Base-by-base conservation (phyloP, 2,888 invertebrate species). In the Cyrtodaria siliqua region DNA sequence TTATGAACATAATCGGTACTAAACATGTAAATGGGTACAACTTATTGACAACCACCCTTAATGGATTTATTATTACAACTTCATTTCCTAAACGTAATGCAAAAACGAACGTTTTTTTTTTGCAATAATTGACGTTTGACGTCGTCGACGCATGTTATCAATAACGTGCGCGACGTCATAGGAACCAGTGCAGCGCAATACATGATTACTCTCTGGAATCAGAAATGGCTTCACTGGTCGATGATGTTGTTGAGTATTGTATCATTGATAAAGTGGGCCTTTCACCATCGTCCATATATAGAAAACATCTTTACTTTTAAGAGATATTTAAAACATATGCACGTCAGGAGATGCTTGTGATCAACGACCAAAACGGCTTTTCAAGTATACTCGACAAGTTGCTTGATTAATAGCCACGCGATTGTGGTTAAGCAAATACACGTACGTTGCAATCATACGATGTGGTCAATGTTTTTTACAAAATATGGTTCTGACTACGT, bases 321-420 rank as follows among this genome's bases (percentile, higher is more conserved):
- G 68, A 62, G 14, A 53, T 69, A 3, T 59, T 50, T 20, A 60
- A 64, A 16, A 57, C 50, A 14, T 72, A 73, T 40, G 50, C 44
- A 20, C 50, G 20, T 27, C 40, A 38, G 6, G 63, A 62, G 2
- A 42, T 66, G 53, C 40, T 72, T n/a, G 59, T 59, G 3, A 63
- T 71, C 3, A 71, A 64, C 29, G 72, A 82, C 40, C 38, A 26
- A 2, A 24, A 55, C 16, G 81, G 78, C 0, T 78, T 64, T 55
- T 40, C 55, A 12, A 18, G 18, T 26, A 33, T 78, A 12, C 29
- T 74, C 40, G 16, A 62, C 20, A 52, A 56, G 16, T n/a, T 71
- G 53, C 23, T 18, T 24, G 26, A 42, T 3, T 56, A 24, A 2
- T 56, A 12, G 75, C 68, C 14, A 3, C 44, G 0, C 64, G 61